Evolutionary conservation across 2,113 vertebrate genomes (phyloP).

Genomic region (Ptilonorhynchus violaceus): DNA sequence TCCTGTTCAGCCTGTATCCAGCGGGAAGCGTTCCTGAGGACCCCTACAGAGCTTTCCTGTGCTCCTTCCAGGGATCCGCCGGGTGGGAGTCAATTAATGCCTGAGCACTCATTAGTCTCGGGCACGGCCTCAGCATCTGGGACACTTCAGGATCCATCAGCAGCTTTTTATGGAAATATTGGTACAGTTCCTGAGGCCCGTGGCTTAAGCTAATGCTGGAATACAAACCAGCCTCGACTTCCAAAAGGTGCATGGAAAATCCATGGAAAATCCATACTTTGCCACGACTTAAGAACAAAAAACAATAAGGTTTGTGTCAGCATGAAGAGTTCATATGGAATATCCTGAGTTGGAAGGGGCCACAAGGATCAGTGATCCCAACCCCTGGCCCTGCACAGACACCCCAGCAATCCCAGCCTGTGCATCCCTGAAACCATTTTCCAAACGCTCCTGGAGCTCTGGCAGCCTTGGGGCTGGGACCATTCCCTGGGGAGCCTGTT

Average conservation of each 20-base stretch:
- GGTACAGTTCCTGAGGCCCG: neutral
- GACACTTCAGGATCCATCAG: neutral
- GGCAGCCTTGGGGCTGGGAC: neutral
- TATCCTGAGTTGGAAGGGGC: neutral
- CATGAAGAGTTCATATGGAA: fast-evolving
- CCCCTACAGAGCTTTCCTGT: fast-evolving
- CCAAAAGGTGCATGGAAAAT: neutral
- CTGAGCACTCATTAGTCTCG: neutral
- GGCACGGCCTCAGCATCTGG: neutral
- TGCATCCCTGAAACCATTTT: fast-evolving
- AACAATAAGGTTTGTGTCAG: neutral
- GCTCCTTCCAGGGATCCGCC: fast-evolving
- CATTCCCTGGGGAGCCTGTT: neutral
- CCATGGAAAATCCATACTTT: neutral
- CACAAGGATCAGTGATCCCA: neutral
- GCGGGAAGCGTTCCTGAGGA: neutral
- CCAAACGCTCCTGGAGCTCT: neutral
- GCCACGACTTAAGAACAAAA: neutral
- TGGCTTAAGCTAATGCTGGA: neutral
- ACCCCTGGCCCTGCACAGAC: fast-evolving
- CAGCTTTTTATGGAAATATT: neutral
- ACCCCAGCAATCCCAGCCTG: neutral
- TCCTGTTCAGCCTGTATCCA: neutral
- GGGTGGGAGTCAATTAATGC: neutral
- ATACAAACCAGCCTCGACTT: neutral